phyloP scores from a whole-genome alignment of 2,888 invertebrate genomes.

The Yponomeuta plumbellus region DNA sequence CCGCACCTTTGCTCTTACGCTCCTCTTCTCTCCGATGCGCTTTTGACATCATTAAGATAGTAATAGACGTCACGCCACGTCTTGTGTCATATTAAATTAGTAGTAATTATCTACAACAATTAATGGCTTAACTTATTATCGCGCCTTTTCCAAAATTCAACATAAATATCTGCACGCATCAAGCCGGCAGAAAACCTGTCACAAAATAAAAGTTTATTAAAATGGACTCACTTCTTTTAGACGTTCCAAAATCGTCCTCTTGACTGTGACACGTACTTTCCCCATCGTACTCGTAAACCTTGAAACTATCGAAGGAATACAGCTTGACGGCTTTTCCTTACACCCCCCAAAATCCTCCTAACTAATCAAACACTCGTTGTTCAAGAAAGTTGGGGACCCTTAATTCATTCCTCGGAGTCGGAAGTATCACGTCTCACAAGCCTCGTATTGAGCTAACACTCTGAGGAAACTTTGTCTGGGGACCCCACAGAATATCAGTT shows the following conservation, averaged over 20 bases:
- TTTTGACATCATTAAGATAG: background rate
- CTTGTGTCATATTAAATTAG: background rate
- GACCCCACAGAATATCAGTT: conserved; percentile 5
- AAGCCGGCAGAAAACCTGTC: too few species aligned
- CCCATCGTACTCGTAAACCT: conserved; percentile 71
- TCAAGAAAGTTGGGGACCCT: conserved; percentile 18
- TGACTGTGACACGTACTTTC: conserved; percentile 60
- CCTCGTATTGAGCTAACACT: background rate
- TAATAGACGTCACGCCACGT: background rate
- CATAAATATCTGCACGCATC: too few species aligned
- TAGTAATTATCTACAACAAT: background rate
- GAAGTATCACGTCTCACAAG: conserved; percentile 5
- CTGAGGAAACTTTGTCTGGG: conserved; percentile 5
- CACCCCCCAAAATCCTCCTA: conserved; percentile 30
- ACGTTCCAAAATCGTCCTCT: conserved; percentile 61
- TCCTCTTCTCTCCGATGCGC: background rate
- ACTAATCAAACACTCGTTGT: conserved; percentile 18
- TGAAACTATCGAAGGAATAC: conserved; percentile 74
- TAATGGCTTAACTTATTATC: background rate
- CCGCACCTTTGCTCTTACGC: background rate
- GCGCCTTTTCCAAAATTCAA: background rate
- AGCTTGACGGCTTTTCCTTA: conserved; percentile 59
- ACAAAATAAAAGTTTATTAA: too few species aligned
- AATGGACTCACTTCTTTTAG: conserved; percentile 58
- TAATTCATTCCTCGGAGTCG: conserved; percentile 18